Conservation (phyloP, 2,888 invertebrate genomes). For the Pegoplata infirma region DNA sequence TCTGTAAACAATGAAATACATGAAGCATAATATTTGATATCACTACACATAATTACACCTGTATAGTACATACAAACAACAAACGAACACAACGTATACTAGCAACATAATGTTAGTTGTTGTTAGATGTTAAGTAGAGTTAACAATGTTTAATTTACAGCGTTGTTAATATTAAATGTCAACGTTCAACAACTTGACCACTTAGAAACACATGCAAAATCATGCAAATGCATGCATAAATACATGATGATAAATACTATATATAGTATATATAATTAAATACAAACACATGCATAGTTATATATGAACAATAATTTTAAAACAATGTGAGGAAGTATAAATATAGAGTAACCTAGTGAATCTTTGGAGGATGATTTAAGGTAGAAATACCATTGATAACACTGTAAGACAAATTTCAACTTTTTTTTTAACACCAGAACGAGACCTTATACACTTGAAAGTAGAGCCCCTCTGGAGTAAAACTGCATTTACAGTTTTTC, state of each 20-base stretch:
- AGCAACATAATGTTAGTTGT: background rate
- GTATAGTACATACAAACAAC: slow-evolving; percentile 16
- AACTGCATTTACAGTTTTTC: too few relatives aligned
- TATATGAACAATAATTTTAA: too few relatives aligned
- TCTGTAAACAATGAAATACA: slow-evolving; percentile 53
- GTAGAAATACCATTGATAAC: too few relatives aligned
- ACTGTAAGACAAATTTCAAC: too few relatives aligned
- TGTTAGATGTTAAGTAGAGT: slow-evolving; percentile 56
- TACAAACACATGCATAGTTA: background rate
- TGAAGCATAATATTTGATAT: slow-evolving; percentile 55
- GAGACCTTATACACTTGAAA: too few relatives aligned
- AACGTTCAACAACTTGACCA: slow-evolving; percentile 51
- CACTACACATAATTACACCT: slow-evolving; percentile 55
- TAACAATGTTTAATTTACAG: slow-evolving; percentile 62
- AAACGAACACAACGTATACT: background rate
- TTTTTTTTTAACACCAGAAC: too few relatives aligned
- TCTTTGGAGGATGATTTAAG: too few relatives aligned
- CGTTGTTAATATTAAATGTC: slow-evolving; percentile 63
- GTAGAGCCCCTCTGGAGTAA: too few relatives aligned
- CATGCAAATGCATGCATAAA: slow-evolving; percentile 17
- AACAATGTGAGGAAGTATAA: too few relatives aligned
- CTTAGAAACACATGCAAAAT: slow-evolving; percentile 17
- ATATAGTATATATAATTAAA: background rate
- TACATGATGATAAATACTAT: too few relatives aligned
- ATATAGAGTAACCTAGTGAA: too few relatives aligned